Percentiles rank a stretch among this genome's conserved stretches.
These are phyloP conservation scores for Poeciliopsis prolifica DNA, from an alignment of 2,113 vertebrate genomes.

Conservation along the genomic window DNA sequence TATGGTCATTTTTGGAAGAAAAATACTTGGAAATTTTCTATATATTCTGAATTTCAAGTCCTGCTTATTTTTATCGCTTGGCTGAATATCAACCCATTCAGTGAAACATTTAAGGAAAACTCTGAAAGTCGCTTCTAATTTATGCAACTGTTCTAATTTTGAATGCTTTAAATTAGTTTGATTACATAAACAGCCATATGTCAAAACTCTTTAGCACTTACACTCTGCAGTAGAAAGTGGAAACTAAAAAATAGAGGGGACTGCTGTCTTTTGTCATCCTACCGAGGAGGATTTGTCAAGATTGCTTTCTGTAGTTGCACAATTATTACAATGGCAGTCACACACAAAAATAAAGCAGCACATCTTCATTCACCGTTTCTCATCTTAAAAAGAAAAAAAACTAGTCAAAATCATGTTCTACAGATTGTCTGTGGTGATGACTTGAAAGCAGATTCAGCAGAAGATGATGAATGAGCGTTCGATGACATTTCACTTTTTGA, in stretches of 20 bases:
- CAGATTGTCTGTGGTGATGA: conserved; percentile 41
- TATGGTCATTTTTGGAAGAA: background rate
- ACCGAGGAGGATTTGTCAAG: conserved; percentile 48
- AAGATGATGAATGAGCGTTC: conserved; percentile 53
- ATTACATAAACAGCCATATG: conserved; percentile 50
- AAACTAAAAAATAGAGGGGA: conserved; percentile 43
- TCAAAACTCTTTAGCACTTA: conserved; percentile 13
- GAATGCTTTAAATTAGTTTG: conserved; percentile 32
- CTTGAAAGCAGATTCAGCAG: conserved; percentile 42
- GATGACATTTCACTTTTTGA: conserved; percentile 34
- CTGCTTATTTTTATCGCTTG: too few relatives aligned
- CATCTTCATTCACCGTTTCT: conserved; percentile 26
- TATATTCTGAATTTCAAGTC: too few relatives aligned
- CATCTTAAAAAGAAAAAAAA: conserved; percentile 30
- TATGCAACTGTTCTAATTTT: conserved; percentile 20
- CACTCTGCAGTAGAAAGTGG: conserved; percentile 21
- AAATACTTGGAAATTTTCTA: too few relatives aligned
- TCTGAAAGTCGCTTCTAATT: background rate
- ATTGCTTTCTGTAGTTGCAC: conserved; percentile 57
- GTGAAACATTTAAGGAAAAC: background rate
- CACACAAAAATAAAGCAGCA: conserved; percentile 28
- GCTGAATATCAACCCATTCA: background rate
- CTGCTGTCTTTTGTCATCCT: conserved; percentile 56
- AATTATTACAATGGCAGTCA: conserved; percentile 69
- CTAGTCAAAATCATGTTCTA: conserved; percentile 38